Percentiles rank a stretch among this genome's conserved stretches.
phyloP scores from a whole-genome alignment of 2,113 vertebrate genomes.

The Aegithalos caudatus region DNA sequence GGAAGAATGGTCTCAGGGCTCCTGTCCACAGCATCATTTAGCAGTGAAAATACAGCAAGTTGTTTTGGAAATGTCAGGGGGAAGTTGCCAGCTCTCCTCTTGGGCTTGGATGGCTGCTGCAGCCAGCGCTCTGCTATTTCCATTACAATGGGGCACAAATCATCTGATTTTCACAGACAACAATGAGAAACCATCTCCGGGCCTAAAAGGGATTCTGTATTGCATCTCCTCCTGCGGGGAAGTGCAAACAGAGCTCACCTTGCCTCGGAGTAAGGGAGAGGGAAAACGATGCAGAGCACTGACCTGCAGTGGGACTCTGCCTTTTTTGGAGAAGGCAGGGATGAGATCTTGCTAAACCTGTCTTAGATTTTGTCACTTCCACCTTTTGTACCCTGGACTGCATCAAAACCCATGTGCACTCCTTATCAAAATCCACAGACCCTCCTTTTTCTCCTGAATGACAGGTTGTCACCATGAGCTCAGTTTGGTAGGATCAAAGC shows the following conservation, averaged over 20 bases:
- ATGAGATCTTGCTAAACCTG: not conserved
- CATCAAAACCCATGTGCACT: accelerated
- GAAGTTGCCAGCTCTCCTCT: not conserved
- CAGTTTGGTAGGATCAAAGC: not conserved
- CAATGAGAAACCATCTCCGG: not conserved
- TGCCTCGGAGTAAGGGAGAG: not conserved
- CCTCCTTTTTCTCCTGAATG: not conserved
- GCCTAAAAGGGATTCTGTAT: not conserved
- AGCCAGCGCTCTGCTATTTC: not conserved
- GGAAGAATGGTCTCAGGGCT: not conserved
- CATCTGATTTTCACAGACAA: not conserved
- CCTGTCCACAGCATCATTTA: not conserved
- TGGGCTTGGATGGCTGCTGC: not conserved
- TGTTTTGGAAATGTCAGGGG: not conserved
- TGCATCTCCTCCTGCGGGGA: accelerated
- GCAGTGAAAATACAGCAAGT: not conserved
- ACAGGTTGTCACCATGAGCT: not conserved
- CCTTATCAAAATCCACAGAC: not conserved
- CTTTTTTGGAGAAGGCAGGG: not conserved
- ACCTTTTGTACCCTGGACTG: not conserved
- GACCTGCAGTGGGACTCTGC: not conserved
- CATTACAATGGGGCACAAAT: not conserved
- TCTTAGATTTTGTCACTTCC: not conserved
- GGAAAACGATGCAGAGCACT: not conserved
- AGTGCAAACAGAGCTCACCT: not conserved